Conservation (phyloP, 2,888 invertebrate genomes). For the Taenaris catops region DNA sequence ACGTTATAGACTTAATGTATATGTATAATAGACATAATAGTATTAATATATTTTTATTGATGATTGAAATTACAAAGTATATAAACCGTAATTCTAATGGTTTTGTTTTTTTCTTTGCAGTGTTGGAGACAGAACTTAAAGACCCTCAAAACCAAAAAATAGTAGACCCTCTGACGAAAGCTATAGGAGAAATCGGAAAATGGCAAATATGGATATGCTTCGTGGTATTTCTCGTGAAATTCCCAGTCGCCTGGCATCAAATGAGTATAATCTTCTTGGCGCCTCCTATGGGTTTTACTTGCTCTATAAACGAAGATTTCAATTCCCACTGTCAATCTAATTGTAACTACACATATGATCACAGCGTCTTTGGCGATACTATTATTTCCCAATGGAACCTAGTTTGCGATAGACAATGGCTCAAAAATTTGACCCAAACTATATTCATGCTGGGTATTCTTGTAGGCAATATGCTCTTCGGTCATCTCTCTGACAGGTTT, state of each 20-base stretch:
- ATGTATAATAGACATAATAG: too few relatives aligned
- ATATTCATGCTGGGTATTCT: conserved; percentile 89
- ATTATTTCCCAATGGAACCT: conserved; percentile 88
- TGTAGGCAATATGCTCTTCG: conserved; percentile 86
- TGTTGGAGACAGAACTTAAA: conserved; percentile 57
- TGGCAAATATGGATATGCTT: conserved; percentile 88
- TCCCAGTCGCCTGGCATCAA: conserved; percentile 91
- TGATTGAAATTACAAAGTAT: too few relatives aligned
- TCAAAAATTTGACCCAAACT: conserved; percentile 87
- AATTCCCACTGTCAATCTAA: conserved; percentile 72
- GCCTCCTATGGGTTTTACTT: conserved; percentile 81
- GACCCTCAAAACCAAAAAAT: conserved; percentile 43
- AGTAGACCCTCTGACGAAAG: conserved; percentile 83
- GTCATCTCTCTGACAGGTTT: conserved; percentile 87
- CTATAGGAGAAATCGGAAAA: conserved; percentile 85
- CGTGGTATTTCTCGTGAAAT: conserved; percentile 85
- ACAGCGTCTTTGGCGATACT: conserved; percentile 83
- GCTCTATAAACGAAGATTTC: conserved; percentile 52
- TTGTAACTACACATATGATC: conserved; percentile 82
- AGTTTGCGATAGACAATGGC: conserved; percentile 82
- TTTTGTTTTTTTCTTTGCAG: conserved; percentile 38
- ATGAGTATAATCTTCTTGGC: conserved; percentile 88
- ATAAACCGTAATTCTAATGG: too few relatives aligned
- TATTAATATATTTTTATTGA: too few relatives aligned
- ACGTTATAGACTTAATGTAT: too few relatives aligned